Base-by-base conservation (phyloP, 2,888 invertebrate genomes). In the Agrochola macilenta region DNA sequence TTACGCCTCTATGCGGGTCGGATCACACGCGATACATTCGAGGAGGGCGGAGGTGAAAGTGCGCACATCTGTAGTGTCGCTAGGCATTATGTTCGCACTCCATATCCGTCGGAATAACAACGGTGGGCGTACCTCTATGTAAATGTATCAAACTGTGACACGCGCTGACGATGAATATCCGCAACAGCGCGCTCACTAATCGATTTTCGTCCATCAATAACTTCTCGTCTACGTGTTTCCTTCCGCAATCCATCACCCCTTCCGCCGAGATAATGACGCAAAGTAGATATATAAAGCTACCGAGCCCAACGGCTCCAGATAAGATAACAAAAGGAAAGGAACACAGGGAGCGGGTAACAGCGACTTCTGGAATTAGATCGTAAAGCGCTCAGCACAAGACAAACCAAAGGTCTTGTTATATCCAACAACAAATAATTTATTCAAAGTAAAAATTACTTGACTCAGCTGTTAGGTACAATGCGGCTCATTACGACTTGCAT, bases 41-140 rank as follows among this genome's bases (percentile, higher is more conserved):
- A 91, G 89, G 91, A 90, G 93, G 93, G 89, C 93, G 92, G 92
- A 94, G 94, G 95, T 95, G 95, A 95, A 95, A 95, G 95, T 94
- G 93, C 91, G 91, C 91, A 91, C 93, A 93, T 93, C 92, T 92
- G 93, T 90, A 91, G 87, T 83, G 82, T 86, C 84, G 77, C 85
- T 84, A 79, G 72, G 88, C 89, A 90, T 90, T 90, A 77, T 79
- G 89, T 88, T 87, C 86, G 87, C 87, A 89, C 89, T 89, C 91
- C 90, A 89, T 91, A 90, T 90, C 89, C 90, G 89, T 80, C 87
- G 83, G 85, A 85, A 76, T 74, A 74, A 86, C 87, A 88, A 80
- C 88, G 79, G 92, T 92, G 93, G 93, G 93, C 93, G 94, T 92
- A 85, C 77, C 81, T 89, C 87, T 87, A 84, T 83, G 78, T 83